Conservation (phyloP, 2,888 invertebrate genomes). For the Xestia xanthographa region DNA sequence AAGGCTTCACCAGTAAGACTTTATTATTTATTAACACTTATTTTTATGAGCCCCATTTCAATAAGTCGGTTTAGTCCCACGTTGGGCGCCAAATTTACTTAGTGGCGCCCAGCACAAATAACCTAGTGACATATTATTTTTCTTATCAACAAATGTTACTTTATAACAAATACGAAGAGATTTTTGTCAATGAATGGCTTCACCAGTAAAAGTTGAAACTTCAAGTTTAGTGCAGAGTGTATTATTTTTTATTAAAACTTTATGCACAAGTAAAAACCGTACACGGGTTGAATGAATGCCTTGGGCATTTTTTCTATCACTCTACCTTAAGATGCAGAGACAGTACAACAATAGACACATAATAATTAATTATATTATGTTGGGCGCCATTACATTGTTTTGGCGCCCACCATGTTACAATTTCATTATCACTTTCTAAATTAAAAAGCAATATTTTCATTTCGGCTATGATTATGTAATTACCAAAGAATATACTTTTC, state of each 20-base stretch:
- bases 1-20: conserved; percentile 93
- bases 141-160: too few relatives aligned
- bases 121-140: neutral
- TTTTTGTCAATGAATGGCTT: conserved; percentile 78
- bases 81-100: conserved; percentile 8
- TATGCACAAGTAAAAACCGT: neutral
- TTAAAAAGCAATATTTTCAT: neutral
- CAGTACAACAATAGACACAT: neutral
- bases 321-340: neutral
- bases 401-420: conserved; percentile 37
- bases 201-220: conserved; percentile 89
- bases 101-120: neutral
- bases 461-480: neutral
- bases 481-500: neutral
- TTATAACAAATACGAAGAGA: neutral
- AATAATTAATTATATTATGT: conserved; percentile 2
- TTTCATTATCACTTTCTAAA: conserved; percentile 18
- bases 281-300: neutral
- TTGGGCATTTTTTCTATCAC: neutral
- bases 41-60: conserved; percentile 36
- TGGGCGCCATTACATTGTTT: conserved; percentile 49
- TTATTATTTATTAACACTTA: neutral
- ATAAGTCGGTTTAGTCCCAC: neutral
- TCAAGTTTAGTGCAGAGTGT: neutral
- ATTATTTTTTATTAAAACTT: conserved; percentile 4